Percentiles rank a stretch among this genome's conserved stretches.
These are phyloP conservation scores for Eupithecia exiguata DNA, from an alignment of 2,888 invertebrate species.

Conservation along the genomic window DNA sequence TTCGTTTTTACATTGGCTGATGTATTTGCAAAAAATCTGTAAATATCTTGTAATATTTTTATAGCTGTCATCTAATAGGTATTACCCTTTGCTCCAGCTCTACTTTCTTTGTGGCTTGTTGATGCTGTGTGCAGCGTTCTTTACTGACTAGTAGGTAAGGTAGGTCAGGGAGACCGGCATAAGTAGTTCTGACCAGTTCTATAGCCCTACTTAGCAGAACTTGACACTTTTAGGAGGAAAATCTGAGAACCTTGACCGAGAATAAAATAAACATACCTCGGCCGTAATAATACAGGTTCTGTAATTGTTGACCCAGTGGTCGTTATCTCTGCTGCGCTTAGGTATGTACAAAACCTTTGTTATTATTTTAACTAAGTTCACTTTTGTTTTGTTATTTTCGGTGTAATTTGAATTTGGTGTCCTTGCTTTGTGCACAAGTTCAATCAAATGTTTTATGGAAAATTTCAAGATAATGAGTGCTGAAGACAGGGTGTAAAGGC, in stretches of 20 bases:
- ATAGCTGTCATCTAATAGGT: too few species aligned
- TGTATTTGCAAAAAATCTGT: too few species aligned
- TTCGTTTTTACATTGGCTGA: too few species aligned
- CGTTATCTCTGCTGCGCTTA: neutral
- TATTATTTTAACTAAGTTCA: neutral
- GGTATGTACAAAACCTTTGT: neutral
- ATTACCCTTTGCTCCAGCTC: neutral
- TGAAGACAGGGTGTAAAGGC: neutral
- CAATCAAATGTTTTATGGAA: neutral
- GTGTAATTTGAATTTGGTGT: neutral
- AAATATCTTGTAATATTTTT: too few species aligned
- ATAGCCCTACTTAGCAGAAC: neutral
- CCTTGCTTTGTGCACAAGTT: neutral
- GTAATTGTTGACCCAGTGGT: neutral
- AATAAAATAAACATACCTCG: neutral
- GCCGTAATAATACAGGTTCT: conserved; percentile 1
- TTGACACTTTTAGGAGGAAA: neutral
- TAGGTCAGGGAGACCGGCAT: neutral
- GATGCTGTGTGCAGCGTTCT: neutral
- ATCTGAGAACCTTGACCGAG: neutral
- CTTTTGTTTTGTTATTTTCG: neutral
- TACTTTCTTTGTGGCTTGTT: neutral
- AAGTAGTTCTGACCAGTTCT: neutral
- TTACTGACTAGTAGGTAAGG: neutral
- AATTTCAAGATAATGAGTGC: neutral